A percentile compares a stretch with the other conserved stretches of the same genome.
Evolutionary conservation across 2,888 invertebrate species (phyloP).

Genomic region (Tinea pellionella): DNA sequence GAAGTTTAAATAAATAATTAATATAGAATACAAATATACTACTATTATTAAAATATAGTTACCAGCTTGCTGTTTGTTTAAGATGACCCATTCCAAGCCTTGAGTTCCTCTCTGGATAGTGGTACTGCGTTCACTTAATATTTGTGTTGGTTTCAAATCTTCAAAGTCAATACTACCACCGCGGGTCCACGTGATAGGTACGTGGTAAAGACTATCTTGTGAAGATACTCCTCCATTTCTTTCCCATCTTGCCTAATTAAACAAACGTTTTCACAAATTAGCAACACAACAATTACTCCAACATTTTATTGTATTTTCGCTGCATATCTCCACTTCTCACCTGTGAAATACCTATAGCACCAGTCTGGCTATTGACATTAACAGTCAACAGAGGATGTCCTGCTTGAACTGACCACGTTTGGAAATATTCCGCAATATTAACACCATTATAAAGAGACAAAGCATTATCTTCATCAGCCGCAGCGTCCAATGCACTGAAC

Average conservation of each 20-base stretch:
- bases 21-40: not conserved
- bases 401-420: conserved; percentile 70
- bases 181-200: conserved; percentile 60
- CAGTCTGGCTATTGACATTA: conserved; percentile 41
- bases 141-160: conserved; percentile 42
- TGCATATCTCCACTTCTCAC: conserved; percentile 22
- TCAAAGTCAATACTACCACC: conserved; percentile 43
- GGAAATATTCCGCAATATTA: conserved; percentile 56
- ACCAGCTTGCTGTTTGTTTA: conserved; percentile 73
- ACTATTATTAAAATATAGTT: conserved; percentile 16
- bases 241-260: conserved; percentile 44
- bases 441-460: conserved; percentile 36
- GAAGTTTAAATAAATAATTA: not conserved
- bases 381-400: conserved; percentile 72
- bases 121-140: conserved; percentile 29
- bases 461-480: conserved; percentile 34
- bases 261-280: not conserved
- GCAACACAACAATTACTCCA: too few species aligned
- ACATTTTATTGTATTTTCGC: too few species aligned
- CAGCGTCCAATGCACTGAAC: conserved; percentile 54
- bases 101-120: conserved; percentile 33
- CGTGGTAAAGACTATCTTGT: conserved; percentile 34
- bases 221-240: conserved; percentile 32
- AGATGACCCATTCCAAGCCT: conserved; percentile 68
- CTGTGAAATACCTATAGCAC: conserved; percentile 47